phyloP scores from a whole-genome alignment of 2,113 vertebrate species.

The Mola mola region DNA sequence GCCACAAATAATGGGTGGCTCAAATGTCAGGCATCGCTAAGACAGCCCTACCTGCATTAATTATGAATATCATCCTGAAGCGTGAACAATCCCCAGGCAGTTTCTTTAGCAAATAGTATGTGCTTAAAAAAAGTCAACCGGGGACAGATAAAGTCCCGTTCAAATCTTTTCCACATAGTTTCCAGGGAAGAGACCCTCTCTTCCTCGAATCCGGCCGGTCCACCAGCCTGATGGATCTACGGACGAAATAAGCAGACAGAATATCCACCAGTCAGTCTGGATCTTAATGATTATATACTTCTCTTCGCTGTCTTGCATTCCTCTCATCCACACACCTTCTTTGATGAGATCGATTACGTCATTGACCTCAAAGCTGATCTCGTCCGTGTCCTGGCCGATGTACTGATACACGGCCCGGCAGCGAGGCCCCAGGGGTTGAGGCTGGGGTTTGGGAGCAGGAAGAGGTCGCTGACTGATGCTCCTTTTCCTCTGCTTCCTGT shows the following conservation, averaged over 20 bases:
- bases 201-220: constrained; percentile 89
- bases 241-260: not conserved
- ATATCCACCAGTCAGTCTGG: not conserved
- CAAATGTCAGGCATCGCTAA: constrained; percentile 27
- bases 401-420: constrained; percentile 93
- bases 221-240: constrained; percentile 95
- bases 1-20: constrained; percentile 15
- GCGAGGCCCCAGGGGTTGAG: constrained; percentile 76
- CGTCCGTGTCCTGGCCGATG: constrained; percentile 90
- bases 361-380: constrained; percentile 91
- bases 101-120: constrained; percentile 4
- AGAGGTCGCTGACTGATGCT: constrained; percentile 87
- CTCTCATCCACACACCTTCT: constrained; percentile 83
- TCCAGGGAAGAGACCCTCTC: constrained; percentile 94
- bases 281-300: not conserved
- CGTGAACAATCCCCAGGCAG: constrained; percentile 7
- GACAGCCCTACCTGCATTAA: not conserved
- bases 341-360: constrained; percentile 89
- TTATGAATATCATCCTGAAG: constrained; percentile 4
- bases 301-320: not conserved
- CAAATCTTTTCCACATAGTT: constrained; percentile 98
- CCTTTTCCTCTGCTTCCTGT: constrained; percentile 88
- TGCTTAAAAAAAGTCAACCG: constrained; percentile 4
- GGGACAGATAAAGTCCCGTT: constrained; percentile 46
- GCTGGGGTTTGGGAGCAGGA: constrained; percentile 86